Conservation (phyloP, 2,113 vertebrate genomes). For the Apistogramma diplotaenia region DNA sequence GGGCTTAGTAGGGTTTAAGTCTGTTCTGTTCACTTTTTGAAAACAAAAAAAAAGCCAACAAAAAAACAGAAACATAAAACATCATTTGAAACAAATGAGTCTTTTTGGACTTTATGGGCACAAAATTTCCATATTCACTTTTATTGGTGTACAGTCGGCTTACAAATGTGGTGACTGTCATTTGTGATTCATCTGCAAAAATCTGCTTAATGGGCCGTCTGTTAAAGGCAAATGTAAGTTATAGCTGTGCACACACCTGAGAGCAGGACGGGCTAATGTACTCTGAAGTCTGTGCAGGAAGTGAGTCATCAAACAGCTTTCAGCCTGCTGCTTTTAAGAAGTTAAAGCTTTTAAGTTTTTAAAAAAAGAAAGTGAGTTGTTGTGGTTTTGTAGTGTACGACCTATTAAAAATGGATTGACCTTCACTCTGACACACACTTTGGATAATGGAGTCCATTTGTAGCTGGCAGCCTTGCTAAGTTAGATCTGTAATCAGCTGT, state of each 20-base stretch:
- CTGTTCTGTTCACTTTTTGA: too few species aligned
- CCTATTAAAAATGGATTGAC: constrained; percentile 12
- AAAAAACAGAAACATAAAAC: neutral
- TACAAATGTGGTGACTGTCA: neutral
- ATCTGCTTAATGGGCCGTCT: neutral
- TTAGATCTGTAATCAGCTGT: constrained; percentile 29
- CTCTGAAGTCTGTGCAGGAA: neutral
- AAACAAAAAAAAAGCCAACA: too few species aligned
- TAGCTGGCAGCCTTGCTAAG: constrained; percentile 3
- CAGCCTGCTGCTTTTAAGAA: neutral
- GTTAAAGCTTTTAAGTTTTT: neutral
- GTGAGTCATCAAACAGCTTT: neutral
- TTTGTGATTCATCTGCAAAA: constrained; percentile 5
- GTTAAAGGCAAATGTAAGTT: neutral
- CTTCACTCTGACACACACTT: neutral
- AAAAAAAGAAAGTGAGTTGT: neutral
- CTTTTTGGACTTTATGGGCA: neutral
- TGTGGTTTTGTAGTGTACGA: neutral
- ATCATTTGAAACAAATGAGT: neutral
- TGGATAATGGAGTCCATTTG: constrained; percentile 27
- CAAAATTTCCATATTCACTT: neutral
- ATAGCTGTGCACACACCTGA: neutral
- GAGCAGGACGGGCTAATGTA: neutral
- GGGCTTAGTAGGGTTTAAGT: too few species aligned
- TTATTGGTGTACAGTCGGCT: neutral